Conservation (phyloP, 1,140 invertebrate species). For the Rhopalosiphum padi region DNA sequence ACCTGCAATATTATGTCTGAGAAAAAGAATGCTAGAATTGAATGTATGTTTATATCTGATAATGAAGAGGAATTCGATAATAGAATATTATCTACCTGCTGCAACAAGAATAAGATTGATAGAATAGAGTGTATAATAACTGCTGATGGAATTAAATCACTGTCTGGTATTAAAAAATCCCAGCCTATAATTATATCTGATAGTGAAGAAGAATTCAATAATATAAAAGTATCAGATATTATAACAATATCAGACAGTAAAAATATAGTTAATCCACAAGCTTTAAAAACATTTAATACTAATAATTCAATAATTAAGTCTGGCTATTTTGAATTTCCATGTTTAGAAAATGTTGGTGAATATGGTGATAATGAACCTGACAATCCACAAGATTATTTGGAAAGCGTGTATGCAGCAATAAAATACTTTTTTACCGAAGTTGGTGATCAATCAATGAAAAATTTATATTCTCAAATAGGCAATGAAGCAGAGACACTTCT, state of each 20-base stretch:
- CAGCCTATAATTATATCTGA: not conserved
- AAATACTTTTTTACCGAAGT: not conserved
- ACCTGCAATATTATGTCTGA: not conserved
- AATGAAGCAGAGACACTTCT: not conserved
- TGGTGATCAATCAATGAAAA: accelerated
- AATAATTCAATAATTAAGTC: not conserved
- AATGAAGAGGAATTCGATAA: too few relatives aligned
- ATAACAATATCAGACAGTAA: not conserved
- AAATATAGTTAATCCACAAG: not conserved
- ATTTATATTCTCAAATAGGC: not conserved
- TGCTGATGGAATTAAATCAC: too few relatives aligned
- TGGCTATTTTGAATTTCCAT: not conserved
- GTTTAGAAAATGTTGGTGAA: not conserved
- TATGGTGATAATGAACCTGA: not conserved
- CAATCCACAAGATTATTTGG: not conserved
- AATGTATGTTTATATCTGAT: too few relatives aligned
- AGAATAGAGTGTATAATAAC: too few relatives aligned
- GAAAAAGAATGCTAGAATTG: too few relatives aligned
- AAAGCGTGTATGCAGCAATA: not conserved
- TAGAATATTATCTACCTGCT: too few relatives aligned
- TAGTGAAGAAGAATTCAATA: not conserved
- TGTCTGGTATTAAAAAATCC: not conserved
- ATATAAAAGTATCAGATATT: not conserved
- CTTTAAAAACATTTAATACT: not conserved
- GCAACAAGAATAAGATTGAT: not conserved